Evolutionary conservation across 2,797 vertebrate species (phyloP), one percentile per base, ranked within the genome.

Genomic region (Manis pentadactyla): DNA sequence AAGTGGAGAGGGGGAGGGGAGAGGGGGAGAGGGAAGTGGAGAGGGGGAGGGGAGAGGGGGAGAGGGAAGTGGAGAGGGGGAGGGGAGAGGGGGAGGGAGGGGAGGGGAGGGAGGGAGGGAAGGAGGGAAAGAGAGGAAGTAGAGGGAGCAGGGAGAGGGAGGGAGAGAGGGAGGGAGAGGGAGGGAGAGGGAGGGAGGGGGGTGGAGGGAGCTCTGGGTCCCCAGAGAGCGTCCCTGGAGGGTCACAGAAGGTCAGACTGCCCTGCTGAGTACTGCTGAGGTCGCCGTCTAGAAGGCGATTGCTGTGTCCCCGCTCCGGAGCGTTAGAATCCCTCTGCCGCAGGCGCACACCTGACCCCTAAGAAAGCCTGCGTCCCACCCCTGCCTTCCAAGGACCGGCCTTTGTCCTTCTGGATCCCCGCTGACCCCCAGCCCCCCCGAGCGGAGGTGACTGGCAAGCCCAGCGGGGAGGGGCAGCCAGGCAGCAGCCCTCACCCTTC

Each of bases 251-350:
- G 66, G 95, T 69, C 75, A 77, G 66, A 29, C 93, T 82, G 37
- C 97, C 73, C 17, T 88, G 95, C n/a, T 61, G 71, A 39, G 74
- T 85, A 75, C 25, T 68, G 82, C 95, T 8, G 29, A 17, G 0
- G 4, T 90, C 94, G 29, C 46, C 19, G 0, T 23, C 75, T 94
- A 86, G 63, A 51, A 29, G 55, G 46, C 93, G 94, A 77, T 96
- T 88, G 92, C 85, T 88, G 84, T 82, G 55, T 69, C 66, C 93
- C 95, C 84, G 49, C 81, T 93, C 42, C 5, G 11, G 82, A 57
- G 55, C 39, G 77, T 89, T 55, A 96, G 95, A 88, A 97, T 95
- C 81, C 55, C 81, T 97, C 86, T n/a, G 82, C 96, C 94, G 85
- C 63, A 13, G 74, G 93, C 64, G 29, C 42, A 95, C 94, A 92